Evolutionary conservation across 2,113 vertebrate genomes (phyloP).

Genomic region (Echinops telfairi): DNA sequence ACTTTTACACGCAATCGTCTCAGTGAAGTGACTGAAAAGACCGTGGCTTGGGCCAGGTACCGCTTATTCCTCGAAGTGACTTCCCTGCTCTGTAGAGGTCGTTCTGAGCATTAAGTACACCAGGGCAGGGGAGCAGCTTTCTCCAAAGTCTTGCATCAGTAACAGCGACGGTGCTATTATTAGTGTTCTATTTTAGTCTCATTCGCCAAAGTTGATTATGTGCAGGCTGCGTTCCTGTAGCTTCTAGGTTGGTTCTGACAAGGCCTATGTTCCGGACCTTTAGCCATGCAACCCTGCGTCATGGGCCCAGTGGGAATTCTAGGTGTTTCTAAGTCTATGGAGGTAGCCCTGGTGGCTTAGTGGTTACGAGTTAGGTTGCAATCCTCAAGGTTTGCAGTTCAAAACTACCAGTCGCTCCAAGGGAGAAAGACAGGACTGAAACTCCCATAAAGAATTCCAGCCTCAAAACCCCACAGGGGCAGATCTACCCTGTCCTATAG

Average conservation of each 20-base stretch:
- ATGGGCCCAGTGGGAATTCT: no score
- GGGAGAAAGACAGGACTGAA: no score
- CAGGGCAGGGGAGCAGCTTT: neutral
- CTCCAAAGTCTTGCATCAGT: neutral
- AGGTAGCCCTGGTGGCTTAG: no score
- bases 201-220: neutral
- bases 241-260: neutral
- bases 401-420: no score
- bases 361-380: no score
- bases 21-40: neutral
- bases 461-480: no score
- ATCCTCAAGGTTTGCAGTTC: no score
- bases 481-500: no score
- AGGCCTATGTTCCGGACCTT: neutral
- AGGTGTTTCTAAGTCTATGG: no score
- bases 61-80: neutral
- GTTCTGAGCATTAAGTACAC: neutral
- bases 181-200: no score
- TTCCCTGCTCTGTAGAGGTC: neutral
- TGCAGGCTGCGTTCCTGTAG: neutral
- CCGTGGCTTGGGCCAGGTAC: neutral
- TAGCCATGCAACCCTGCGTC: no score
- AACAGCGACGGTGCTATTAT: rapidly evolving
- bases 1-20: neutral
- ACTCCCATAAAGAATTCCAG: no score